A percentile compares a stretch with the other conserved stretches of the same genome.
phyloP scores from a whole-genome alignment of 1,140 invertebrate species.

The Drosophila quadrilineata region DNA sequence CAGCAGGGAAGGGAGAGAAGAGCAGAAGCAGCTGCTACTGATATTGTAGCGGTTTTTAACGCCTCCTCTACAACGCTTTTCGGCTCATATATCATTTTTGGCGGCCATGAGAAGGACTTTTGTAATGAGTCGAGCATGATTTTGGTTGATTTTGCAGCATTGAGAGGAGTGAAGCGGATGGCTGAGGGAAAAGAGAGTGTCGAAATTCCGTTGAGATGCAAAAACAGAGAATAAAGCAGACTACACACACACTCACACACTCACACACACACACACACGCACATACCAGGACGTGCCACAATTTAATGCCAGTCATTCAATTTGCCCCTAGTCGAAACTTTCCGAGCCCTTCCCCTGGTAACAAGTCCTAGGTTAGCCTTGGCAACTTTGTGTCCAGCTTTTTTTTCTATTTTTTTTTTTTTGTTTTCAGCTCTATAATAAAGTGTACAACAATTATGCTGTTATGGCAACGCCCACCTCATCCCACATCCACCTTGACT shows the following conservation, averaged over 20 bases:
- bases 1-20: background rate
- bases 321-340: constrained; percentile 26
- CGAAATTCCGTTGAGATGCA: constrained; percentile 27
- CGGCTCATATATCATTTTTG: constrained; percentile 37
- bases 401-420: no score
- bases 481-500: constrained; percentile 3
- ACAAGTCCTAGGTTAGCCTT: background rate
- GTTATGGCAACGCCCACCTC: constrained; percentile 3
- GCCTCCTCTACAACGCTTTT: background rate
- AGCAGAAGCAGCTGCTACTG: background rate
- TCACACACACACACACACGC: background rate
- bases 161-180: no score
- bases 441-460: constrained; percentile 65
- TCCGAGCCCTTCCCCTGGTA: background rate
- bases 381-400: background rate
- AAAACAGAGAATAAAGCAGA: no score
- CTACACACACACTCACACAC: background rate
- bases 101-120: constrained; percentile 50
- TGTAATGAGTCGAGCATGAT: constrained; percentile 70
- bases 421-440: constrained; percentile 40
- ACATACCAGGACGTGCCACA: constrained; percentile 8
- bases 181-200: no score
- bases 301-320: constrained; percentile 63
- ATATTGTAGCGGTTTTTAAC: background rate
- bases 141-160: constrained; percentile 29